These are phyloP conservation scores for Mimas tiliae DNA, from an alignment of 2,888 invertebrate genomes.

Conservation along the genomic window DNA sequence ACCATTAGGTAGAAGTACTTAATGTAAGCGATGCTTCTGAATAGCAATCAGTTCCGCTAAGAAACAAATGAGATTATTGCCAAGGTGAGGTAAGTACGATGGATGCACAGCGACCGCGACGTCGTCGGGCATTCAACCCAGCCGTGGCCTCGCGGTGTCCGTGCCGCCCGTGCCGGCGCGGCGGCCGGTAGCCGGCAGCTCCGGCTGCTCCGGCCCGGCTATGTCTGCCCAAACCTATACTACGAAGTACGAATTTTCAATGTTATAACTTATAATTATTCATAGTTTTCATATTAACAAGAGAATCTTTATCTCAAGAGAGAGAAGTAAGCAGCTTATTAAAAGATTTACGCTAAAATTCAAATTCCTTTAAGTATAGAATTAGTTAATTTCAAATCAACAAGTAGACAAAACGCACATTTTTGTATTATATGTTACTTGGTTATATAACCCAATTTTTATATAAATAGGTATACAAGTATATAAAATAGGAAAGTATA, in stretches of 20 bases:
- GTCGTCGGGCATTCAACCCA: slow-evolving; percentile 78
- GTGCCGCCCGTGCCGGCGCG: slow-evolving; percentile 47
- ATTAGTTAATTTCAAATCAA: neutral
- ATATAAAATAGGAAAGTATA: neutral
- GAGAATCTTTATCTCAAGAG: too few species aligned
- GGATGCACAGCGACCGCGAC: slow-evolving; percentile 63
- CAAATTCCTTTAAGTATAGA: neutral
- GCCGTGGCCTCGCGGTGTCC: slow-evolving; percentile 56
- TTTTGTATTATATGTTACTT: neutral
- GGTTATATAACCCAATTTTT: neutral
- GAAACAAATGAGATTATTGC: slow-evolving; percentile 73
- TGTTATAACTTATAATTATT: neutral
- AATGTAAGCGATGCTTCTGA: slow-evolving; percentile 50
- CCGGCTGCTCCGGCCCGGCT: slow-evolving; percentile 27
- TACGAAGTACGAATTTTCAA: neutral
- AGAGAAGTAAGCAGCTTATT: neutral
- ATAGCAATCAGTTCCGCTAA: slow-evolving; percentile 65
- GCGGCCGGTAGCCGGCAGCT: slow-evolving; percentile 33
- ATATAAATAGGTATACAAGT: neutral
- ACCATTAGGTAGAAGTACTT: slow-evolving; percentile 25
- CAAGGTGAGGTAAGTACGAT: slow-evolving; percentile 74
- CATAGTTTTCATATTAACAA: neutral
- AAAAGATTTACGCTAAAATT: neutral
- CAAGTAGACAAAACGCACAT: neutral
- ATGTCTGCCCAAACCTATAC: slow-evolving; percentile 1